phyloP scores from a whole-genome alignment of 2,113 vertebrate genomes.

The Corvus hawaiiensis region DNA sequence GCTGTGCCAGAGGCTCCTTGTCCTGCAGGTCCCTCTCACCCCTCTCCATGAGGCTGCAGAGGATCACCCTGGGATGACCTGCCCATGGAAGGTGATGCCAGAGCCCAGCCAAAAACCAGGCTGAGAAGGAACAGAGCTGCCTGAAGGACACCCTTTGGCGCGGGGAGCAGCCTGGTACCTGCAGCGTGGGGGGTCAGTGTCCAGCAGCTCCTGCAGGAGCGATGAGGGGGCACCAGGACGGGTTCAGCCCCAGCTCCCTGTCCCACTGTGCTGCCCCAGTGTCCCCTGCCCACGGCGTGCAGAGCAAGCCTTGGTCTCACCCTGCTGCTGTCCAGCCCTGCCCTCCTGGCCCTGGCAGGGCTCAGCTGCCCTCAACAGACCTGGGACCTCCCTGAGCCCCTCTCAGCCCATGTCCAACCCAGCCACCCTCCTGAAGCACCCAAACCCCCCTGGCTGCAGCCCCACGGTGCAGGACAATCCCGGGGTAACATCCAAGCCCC shows the following conservation, averaged over 20 bases:
- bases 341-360: neutral
- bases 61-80: neutral
- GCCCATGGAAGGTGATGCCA: neutral
- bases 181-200: neutral
- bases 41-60: neutral
- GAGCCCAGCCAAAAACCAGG: neutral
- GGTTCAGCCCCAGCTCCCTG: neutral
- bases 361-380: neutral
- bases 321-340: neutral
- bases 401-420: neutral
- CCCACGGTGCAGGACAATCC: fast-evolving
- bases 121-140: neutral
- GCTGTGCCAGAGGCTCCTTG: neutral
- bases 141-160: neutral
- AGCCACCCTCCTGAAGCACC: neutral
- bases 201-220: neutral
- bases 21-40: neutral
- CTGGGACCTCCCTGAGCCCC: neutral
- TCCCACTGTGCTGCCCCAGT: fast-evolving
- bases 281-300: neutral
- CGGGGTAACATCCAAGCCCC: fast-evolving
- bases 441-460: neutral
- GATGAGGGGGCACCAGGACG: neutral
- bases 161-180: neutral
- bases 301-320: neutral